Evolutionary conservation across 2,888 invertebrate genomes (phyloP).

Genomic region (Athalia cordata): DNA sequence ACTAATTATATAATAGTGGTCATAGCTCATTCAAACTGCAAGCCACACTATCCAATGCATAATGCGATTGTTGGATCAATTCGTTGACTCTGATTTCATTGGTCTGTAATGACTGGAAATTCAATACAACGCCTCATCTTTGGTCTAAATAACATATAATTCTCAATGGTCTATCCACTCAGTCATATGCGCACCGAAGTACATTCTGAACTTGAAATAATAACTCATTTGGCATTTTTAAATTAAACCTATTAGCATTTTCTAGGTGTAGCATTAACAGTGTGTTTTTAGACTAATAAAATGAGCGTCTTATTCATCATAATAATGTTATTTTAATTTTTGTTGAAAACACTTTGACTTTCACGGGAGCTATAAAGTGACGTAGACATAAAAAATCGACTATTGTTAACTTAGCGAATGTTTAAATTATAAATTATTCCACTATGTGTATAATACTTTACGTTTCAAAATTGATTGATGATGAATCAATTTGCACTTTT

Average conservation of each 20-base stretch:
- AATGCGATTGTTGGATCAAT: slow-evolving; percentile 2
- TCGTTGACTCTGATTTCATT: neutral
- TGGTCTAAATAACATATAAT: slow-evolving; percentile 10
- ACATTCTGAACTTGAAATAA: slow-evolving; percentile 19
- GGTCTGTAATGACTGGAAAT: slow-evolving; percentile 2
- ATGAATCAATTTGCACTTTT: neutral
- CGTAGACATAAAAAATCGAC: slow-evolving; percentile 11
- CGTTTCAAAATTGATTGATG: neutral
- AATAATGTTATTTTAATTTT: slow-evolving; percentile 33
- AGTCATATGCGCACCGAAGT: slow-evolving; percentile 1
- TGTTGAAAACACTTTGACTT: slow-evolving; percentile 1
- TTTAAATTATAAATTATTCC: slow-evolving; percentile 17
- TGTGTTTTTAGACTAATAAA: slow-evolving; percentile 31
- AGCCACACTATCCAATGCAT: neutral
- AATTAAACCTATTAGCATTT: slow-evolving; percentile 35
- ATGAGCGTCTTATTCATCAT: slow-evolving; percentile 28
- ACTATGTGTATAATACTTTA: neutral
- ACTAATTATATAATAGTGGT: slow-evolving; percentile 6
- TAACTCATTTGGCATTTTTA: slow-evolving; percentile 15
- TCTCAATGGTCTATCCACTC: slow-evolving; percentile 28
- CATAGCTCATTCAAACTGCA: neutral
- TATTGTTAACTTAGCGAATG: slow-evolving; percentile 34
- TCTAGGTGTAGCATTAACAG: slow-evolving; percentile 32
- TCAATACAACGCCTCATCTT: neutral
- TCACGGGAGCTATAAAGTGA: slow-evolving; percentile 8